Evolutionary conservation across 2,888 invertebrate species (phyloP).

Genomic region (Malacosoma neustria): DNA sequence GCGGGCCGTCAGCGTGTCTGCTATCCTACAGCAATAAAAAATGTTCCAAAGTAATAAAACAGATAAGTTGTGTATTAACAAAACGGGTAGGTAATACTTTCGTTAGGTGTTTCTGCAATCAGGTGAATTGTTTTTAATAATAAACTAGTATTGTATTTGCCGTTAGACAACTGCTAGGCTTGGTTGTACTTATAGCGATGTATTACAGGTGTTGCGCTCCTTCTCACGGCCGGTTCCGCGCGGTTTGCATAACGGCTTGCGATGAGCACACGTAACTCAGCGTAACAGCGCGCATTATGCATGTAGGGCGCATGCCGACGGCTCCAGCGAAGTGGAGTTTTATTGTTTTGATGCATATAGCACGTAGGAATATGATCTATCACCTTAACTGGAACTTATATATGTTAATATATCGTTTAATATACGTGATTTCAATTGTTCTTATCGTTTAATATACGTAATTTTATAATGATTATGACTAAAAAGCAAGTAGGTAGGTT

Average conservation of each 20-base stretch:
- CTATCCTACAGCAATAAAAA: too few relatives aligned
- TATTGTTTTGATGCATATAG: background rate
- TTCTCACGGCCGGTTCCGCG: conserved; percentile 60
- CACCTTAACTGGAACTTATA: too few relatives aligned
- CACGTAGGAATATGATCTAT: background rate
- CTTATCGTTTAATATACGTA: too few relatives aligned
- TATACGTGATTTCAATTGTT: too few relatives aligned
- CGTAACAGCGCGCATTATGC: conserved; percentile 60
- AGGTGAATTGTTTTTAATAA: background rate
- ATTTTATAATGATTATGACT: too few relatives aligned
- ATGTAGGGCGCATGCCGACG: conserved; percentile 50
- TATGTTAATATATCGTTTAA: too few relatives aligned
- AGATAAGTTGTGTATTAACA: too few relatives aligned
- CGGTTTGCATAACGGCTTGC: conserved; percentile 53
- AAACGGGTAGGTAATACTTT: too few relatives aligned
- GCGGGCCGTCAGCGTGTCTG: too few relatives aligned
- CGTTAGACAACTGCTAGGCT: conserved; percentile 32
- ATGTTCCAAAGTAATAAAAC: too few relatives aligned
- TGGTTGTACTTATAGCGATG: conserved; percentile 23
- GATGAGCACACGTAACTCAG: conserved; percentile 50
- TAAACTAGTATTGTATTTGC: conserved; percentile 13
- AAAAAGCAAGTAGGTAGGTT: too few relatives aligned
- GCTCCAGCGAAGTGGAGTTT: background rate
- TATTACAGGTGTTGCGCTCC: conserved; percentile 51
- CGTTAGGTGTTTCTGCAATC: background rate